Evolutionary conservation across 2,113 vertebrate genomes (phyloP).

Genomic region (Coregonus clupeaformis): DNA sequence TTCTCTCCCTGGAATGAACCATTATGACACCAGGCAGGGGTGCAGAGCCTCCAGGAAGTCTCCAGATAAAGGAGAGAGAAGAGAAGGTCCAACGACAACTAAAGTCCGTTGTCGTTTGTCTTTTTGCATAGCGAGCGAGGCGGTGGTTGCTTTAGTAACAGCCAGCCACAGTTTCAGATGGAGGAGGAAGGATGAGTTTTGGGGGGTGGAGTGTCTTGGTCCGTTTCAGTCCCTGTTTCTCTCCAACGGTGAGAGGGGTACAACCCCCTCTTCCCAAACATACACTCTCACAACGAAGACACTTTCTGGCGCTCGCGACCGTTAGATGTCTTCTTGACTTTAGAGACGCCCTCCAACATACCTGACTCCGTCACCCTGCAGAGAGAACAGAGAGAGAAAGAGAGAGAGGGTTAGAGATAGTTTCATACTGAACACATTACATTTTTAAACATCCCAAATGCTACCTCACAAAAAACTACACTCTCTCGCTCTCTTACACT

Average conservation of each 20-base stretch:
- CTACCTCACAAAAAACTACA: neutral
- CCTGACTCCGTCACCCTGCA: slow-evolving; percentile 77
- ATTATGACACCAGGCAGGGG: slow-evolving; percentile 24
- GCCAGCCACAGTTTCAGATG: slow-evolving; percentile 40
- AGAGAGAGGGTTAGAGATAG: too few relatives aligned
- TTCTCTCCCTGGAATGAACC: slow-evolving; percentile 16
- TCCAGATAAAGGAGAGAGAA: slow-evolving; percentile 4
- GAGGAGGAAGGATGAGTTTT: slow-evolving; percentile 20
- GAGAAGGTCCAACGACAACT: slow-evolving; percentile 22
- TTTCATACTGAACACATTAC: neutral
- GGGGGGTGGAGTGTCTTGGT: slow-evolving; percentile 45
- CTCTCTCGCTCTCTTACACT: slow-evolving; percentile 66
- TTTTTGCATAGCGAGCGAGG: slow-evolving; percentile 70
- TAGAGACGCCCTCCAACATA: slow-evolving; percentile 77
- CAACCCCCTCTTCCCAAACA: slow-evolving; percentile 12
- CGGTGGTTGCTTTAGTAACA: slow-evolving; percentile 51
- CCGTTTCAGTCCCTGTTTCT: slow-evolving; percentile 20
- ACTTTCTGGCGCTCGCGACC: slow-evolving; percentile 74
- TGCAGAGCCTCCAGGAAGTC: slow-evolving; percentile 13
- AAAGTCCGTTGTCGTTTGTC: neutral
- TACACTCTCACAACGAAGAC: slow-evolving; percentile 52
- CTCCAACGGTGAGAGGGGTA: slow-evolving; percentile 5
- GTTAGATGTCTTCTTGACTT: slow-evolving; percentile 81
- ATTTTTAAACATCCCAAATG: neutral
- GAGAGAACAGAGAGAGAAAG: neutral